Percentiles rank a stretch among this genome's conserved stretches.
Evolutionary conservation across 2,113 vertebrate species (phyloP).

Genomic region (Poeciliopsis prolifica): DNA sequence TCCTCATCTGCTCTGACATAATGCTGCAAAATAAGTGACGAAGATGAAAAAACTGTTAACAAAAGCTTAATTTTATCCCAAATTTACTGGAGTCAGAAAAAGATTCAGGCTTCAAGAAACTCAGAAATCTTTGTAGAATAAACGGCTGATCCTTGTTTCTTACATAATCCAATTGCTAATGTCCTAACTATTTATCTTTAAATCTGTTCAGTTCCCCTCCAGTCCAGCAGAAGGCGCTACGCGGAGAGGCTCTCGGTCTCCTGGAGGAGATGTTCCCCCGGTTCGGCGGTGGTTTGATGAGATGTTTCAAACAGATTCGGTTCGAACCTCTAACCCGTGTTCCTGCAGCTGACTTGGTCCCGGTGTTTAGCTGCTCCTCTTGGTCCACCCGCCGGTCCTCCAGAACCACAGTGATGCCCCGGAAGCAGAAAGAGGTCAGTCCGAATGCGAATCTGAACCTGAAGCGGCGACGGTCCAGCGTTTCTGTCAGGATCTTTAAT

Average conservation of each 20-base stretch:
- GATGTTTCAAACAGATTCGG: background rate
- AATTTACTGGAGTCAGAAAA: background rate
- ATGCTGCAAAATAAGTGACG: background rate
- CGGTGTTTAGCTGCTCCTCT: background rate
- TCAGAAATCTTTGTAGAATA: no score
- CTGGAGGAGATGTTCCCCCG: slow-evolving; percentile 27
- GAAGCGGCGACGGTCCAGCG: no score
- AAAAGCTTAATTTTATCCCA: background rate
- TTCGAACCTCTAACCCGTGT: background rate
- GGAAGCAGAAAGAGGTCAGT: slow-evolving; percentile 69
- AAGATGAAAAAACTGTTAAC: background rate
- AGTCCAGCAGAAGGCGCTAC: background rate
- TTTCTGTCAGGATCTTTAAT: no score
- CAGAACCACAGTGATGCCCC: slow-evolving; percentile 60
- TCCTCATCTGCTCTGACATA: background rate
- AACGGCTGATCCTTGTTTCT: no score
- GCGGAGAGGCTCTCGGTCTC: background rate
- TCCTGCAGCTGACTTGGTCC: background rate
- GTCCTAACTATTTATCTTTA: no score
- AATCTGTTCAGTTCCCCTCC: background rate
- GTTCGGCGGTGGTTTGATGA: background rate
- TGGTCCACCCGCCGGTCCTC: background rate
- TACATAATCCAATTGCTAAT: no score
- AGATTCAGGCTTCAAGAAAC: background rate
- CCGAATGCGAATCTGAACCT: background rate